phyloP scores from a whole-genome alignment of 2,888 invertebrate genomes.

The Pollenia griseotomentosa region DNA sequence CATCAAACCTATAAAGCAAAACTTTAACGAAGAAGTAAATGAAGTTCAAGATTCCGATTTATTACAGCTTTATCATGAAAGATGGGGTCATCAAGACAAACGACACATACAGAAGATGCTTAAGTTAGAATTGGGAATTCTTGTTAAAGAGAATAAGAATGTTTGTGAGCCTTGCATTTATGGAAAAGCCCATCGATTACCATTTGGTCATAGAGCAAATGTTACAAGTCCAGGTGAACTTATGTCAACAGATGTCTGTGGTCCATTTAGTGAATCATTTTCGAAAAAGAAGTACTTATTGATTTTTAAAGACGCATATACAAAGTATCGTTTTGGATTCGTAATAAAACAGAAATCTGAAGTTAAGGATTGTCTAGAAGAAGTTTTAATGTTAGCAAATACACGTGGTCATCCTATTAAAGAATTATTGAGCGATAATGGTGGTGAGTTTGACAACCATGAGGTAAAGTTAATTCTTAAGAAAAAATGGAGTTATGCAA shows the following conservation, averaged over 20 bases:
- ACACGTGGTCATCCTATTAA: neutral
- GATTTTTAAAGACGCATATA: constrained; percentile 27
- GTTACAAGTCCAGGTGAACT: constrained; percentile 42
- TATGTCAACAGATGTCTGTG: constrained; percentile 45
- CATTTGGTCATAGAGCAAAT: constrained; percentile 43
- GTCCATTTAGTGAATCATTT: constrained; percentile 49
- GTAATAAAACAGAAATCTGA: neutral
- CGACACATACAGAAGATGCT: neutral
- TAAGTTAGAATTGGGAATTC: neutral
- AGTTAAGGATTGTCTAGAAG: neutral
- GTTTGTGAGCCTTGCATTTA: constrained; percentile 5
- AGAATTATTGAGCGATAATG: constrained; percentile 20
- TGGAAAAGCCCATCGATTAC: neutral
- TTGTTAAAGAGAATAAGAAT: neutral
- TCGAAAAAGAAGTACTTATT: too few relatives aligned
- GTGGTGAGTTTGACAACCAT: constrained; percentile 58
- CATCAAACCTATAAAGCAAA: constrained; percentile 14
- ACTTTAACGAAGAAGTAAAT: neutral
- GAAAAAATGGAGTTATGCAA: constrained; percentile 49
- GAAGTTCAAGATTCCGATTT: neutral
- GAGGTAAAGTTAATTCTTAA: constrained; percentile 28
- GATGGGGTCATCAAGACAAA: constrained; percentile 7
- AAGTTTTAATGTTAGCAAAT: neutral
- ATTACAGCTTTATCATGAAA: neutral
- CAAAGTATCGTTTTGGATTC: constrained; percentile 39